These are phyloP conservation scores for Huso huso DNA, from an alignment of 2,797 vertebrate genomes.

Conservation along the genomic window DNA sequence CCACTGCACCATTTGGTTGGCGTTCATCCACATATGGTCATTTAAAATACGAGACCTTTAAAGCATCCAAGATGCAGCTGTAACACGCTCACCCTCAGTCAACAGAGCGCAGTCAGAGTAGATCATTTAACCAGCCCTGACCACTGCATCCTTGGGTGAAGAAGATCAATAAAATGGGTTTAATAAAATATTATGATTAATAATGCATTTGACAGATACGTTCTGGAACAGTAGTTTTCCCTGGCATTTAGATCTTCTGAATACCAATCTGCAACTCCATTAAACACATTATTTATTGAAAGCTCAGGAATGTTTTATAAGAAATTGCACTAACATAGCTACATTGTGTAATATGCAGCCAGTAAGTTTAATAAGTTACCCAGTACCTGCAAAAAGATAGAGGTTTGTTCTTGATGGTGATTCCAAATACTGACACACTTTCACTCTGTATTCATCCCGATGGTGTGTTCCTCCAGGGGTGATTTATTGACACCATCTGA, in stretches of 20 bases:
- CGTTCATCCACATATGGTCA: not conserved
- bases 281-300: not conserved
- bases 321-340: too few species aligned
- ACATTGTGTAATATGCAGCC: too few species aligned
- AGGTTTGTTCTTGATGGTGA: too few species aligned
- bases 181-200: constrained; percentile 4
- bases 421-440: too few species aligned
- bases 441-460: too few species aligned
- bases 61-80: not conserved
- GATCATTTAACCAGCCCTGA: not conserved
- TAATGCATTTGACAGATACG: not conserved
- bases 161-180: not conserved
- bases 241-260: not conserved
- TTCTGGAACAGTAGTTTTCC: not conserved
- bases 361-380: too few species aligned
- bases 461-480: too few species aligned
- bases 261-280: not conserved
- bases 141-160: not conserved
- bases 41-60: not conserved
- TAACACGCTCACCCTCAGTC: not conserved
- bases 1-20: not conserved
- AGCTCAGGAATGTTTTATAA: not conserved
- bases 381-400: too few species aligned
- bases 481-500: too few species aligned
- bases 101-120: not conserved